Conservation (phyloP, 2,888 invertebrate species). For the Orchesellides sinensis region DNA sequence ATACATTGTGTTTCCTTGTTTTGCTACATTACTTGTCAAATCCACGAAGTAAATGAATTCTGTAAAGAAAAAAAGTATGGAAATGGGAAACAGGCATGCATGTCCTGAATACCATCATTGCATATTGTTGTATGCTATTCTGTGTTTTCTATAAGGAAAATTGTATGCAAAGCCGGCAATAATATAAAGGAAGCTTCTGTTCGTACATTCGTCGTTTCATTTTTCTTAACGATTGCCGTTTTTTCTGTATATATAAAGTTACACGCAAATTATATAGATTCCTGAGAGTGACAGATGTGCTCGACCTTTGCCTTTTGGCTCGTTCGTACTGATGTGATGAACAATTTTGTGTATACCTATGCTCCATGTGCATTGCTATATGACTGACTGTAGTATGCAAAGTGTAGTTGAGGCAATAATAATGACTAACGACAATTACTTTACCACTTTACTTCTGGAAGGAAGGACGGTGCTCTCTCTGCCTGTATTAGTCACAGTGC, state of each 20-base stretch:
- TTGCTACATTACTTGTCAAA: conserved; percentile 49
- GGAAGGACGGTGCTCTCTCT: not conserved
- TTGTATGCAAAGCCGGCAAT: too few species aligned
- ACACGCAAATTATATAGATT: conserved; percentile 36
- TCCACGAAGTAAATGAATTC: conserved; percentile 36
- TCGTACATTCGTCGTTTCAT: not conserved
- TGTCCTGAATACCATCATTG: too few species aligned
- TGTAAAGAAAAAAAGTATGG: not conserved
- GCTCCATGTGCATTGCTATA: conserved; percentile 4
- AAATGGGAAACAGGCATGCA: not conserved
- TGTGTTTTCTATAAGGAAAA: too few species aligned
- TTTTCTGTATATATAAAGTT: too few species aligned
- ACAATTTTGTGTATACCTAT: not conserved
- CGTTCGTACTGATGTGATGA: conserved; percentile 46
- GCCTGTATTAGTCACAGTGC: too few species aligned
- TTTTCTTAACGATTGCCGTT: not conserved
- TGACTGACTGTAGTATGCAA: too few species aligned
- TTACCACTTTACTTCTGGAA: too few species aligned
- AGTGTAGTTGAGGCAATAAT: too few species aligned
- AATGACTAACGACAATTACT: not conserved
- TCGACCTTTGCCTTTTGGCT: conserved; percentile 61
- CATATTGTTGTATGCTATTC: too few species aligned
- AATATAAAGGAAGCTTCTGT: conserved; percentile 18
- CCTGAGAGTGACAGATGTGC: conserved; percentile 56
- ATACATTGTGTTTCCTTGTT: conserved; percentile 22